Base-by-base conservation (phyloP, 2,113 vertebrate genomes). In the Pseudorhombus dupliciocellatus region DNA sequence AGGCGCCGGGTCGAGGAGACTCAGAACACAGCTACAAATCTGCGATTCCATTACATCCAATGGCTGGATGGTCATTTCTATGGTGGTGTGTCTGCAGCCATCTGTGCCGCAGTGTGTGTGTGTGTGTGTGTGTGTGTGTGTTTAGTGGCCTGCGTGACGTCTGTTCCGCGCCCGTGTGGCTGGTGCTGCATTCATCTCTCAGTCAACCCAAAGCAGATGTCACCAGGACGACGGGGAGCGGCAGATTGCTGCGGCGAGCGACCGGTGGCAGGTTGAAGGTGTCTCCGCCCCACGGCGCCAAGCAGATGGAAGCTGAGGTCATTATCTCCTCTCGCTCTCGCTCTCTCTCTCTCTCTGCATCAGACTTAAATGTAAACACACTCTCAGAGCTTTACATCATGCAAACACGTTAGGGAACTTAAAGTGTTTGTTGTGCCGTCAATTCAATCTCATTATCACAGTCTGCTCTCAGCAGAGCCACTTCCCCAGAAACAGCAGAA, bases 141-240 rank as follows among this genome's bases (percentile, higher is more conserved):
- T 73, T 69, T 87, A 74, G 82, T 58, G 72, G 81, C 80, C 84
- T 78, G 77, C 59, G 84, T 91, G 90, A 87, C 81, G 87, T 87
- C 86, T 86, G 84, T 82, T 84, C 70, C 66, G 86, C 77, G 80
- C 73, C 80, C 80, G 44, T 85, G 82, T 68, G 84, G 77, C 85
- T 79, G 83, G 89, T 88, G 87, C 78, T 80, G 90, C 88, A 85
- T 88, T 93, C 90, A 93, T 93, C 90, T 87, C 72, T 88, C 87
- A 88, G 85, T 91, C 91, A 90, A 81, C 91, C 89, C 90, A 89
- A 92, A 90, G 87, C 93, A 93, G 92, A 93, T 93, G 92, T 91
- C 91, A 91, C 85, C 74, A 68, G 84, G 87, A 84, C 66, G 87
- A 92, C 83, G 80, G 90, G 90, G 87, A 90, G 87, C 74, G 85